A percentile compares a stretch with the other conserved stretches of the same genome.
Evolutionary conservation across 2,888 invertebrate species (phyloP).

Genomic region (Chrysomela aeneicollis): DNA sequence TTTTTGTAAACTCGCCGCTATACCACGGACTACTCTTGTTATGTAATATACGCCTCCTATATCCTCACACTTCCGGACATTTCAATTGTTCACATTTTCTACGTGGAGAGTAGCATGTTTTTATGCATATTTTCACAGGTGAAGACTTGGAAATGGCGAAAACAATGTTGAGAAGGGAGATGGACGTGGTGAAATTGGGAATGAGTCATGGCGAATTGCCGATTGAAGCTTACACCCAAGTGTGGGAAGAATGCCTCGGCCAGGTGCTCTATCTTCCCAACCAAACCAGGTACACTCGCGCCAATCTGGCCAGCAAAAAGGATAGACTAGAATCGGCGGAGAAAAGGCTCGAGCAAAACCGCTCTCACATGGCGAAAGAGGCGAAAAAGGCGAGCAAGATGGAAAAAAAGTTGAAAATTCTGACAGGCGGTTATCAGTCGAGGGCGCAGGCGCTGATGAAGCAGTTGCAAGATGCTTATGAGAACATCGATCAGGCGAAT

Average conservation of each 20-base stretch:
- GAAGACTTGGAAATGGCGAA: constrained; percentile 75
- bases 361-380: constrained; percentile 95
- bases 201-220: constrained; percentile 97
- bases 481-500: constrained; percentile 89
- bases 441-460: constrained; percentile 84
- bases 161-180: constrained; percentile 77
- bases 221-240: constrained; percentile 84
- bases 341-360: constrained; percentile 90
- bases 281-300: constrained; percentile 79
- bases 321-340: constrained; percentile 94
- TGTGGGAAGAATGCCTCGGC: constrained; percentile 94
- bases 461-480: constrained; percentile 84
- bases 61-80: no score
- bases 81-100: no score
- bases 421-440: constrained; percentile 90
- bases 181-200: constrained; percentile 88
- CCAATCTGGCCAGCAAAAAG: constrained; percentile 94
- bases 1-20: no score
- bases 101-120: no score
- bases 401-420: constrained; percentile 95
- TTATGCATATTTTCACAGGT: constrained; percentile 46
- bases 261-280: constrained; percentile 92
- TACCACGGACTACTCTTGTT: no score
- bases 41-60: no score
- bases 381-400: constrained; percentile 96